Conservation (phyloP, 2,113 vertebrate genomes). For the Rattus rattus region DNA sequence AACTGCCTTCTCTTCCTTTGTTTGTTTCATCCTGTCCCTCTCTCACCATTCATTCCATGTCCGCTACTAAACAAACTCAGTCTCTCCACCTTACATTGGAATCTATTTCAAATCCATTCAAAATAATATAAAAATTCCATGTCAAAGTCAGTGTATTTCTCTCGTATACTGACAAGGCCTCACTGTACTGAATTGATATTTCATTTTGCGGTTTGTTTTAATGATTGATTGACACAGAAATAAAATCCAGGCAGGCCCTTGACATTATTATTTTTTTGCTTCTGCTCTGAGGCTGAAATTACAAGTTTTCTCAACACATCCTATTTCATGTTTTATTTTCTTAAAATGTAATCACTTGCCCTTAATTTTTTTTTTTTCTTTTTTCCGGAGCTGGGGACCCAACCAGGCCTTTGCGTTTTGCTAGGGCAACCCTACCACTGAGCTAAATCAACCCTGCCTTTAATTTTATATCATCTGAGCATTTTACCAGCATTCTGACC, state of each 20-base stretch:
- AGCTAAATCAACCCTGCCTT: too few relatives aligned
- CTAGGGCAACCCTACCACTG: too few relatives aligned
- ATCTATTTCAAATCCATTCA: background rate
- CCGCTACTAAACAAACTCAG: background rate
- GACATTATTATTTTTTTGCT: background rate
- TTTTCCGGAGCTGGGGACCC: too few relatives aligned
- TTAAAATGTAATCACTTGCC: background rate
- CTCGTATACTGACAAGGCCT: background rate
- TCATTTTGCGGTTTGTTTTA: background rate
- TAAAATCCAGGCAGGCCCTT: background rate
- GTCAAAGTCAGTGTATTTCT: background rate
- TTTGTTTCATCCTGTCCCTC: background rate
- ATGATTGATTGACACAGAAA: background rate
- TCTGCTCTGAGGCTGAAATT: background rate
- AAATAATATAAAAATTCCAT: background rate
- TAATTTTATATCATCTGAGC: background rate
- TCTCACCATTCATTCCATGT: background rate
- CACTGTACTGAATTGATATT: background rate
- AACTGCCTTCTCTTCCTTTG: background rate
- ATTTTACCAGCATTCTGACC: conserved; percentile 19
- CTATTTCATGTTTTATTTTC: background rate
- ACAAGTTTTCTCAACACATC: background rate
- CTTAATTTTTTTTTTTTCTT: too few relatives aligned
- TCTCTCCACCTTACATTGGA: background rate
- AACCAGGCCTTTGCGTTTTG: too few relatives aligned